Evolutionary conservation across 1,140 invertebrate genomes (phyloP), one percentile per base, ranked within the genome.

Genomic region (Bombus pyrosoma): DNA sequence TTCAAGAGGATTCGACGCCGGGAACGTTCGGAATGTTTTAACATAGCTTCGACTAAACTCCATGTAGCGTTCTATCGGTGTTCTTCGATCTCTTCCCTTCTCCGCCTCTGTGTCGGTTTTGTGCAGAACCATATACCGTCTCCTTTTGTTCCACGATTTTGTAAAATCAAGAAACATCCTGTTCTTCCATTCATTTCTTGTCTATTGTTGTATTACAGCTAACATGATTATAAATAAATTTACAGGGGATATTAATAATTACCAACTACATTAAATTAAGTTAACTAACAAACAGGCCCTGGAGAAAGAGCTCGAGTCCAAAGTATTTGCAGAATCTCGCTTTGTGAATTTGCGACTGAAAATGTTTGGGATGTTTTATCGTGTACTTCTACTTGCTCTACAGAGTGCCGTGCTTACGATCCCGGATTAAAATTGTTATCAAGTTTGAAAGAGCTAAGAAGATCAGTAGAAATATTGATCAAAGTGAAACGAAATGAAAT

Each of bases 11-110:
- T 83, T 77, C 43, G 53, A 69, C 22, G 15, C 18, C 18, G 22
- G 10, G 43, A 53, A 77, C 43, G 41, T n/a, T 39, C 15, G 32
- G 68, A 85, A 85, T 80, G 68, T 41, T 80, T 37, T 4, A 80
- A 28, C n/a, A 8, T 25, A 25, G 13, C 9, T 4, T 18, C 8
- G 18, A 15, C n/a, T 0, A 3, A 47, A 39, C 41, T 68, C 34
- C 47, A 18, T 37, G 37, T 25, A 41, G 32, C 59, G 18, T 53
- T 78, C 32, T 39, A 25, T 28, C 34, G 43, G 13, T 32, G 15
- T 66, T 69, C 78, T 47, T 47, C 66, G 8, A 28, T 57, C n/a
- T 43, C 41, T 47, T 43, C 15, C 2, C 32, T n/a, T 2, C 22
- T 39, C 47, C 47, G 18, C 18, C 8, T 25, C 39, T 3, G 25